phyloP scores from a whole-genome alignment of 1,140 invertebrate genomes.

The Sarcophaga peregrina region DNA sequence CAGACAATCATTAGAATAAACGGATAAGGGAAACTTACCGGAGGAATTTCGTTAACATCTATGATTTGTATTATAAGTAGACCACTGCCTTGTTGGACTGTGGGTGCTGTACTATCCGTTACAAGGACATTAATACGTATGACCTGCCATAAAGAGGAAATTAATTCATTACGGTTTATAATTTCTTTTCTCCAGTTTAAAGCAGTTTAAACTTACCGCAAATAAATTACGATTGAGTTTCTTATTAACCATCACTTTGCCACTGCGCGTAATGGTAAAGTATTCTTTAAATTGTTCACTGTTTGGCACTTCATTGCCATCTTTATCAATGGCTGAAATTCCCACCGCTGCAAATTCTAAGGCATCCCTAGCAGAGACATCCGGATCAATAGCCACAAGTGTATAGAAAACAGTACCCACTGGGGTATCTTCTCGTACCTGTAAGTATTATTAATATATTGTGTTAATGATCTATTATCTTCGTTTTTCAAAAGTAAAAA shows the following conservation, averaged over 20 bases:
- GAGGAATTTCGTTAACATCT: slow-evolving; percentile 78
- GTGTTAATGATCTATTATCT: neutral
- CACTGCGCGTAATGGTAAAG: slow-evolving; percentile 77
- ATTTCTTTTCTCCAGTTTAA: neutral
- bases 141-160: slow-evolving; percentile 40
- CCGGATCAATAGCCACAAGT: slow-evolving; percentile 83
- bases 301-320: slow-evolving; percentile 79
- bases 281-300: slow-evolving; percentile 74
- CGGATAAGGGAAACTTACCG: slow-evolving; percentile 57
- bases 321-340: slow-evolving; percentile 82
- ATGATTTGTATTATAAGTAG: slow-evolving; percentile 87
- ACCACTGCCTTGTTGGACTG: slow-evolving; percentile 79
- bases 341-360: slow-evolving; percentile 80
- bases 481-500: neutral
- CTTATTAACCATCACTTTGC: slow-evolving; percentile 76
- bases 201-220: slow-evolving; percentile 51
- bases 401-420: slow-evolving; percentile 79
- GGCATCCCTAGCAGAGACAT: slow-evolving; percentile 76
- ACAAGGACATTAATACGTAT: slow-evolving; percentile 78
- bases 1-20: neutral
- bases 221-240: slow-evolving; percentile 63
- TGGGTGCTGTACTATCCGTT: slow-evolving; percentile 82
- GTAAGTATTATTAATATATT: slow-evolving; percentile 2
- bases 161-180: neutral
- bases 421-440: slow-evolving; percentile 80